Percentiles rank a stretch among this genome's conserved stretches.
These are phyloP conservation scores for Gymnopithys bicolor DNA, from an alignment of 2,797 vertebrate genomes.

Conservation along the genomic window DNA sequence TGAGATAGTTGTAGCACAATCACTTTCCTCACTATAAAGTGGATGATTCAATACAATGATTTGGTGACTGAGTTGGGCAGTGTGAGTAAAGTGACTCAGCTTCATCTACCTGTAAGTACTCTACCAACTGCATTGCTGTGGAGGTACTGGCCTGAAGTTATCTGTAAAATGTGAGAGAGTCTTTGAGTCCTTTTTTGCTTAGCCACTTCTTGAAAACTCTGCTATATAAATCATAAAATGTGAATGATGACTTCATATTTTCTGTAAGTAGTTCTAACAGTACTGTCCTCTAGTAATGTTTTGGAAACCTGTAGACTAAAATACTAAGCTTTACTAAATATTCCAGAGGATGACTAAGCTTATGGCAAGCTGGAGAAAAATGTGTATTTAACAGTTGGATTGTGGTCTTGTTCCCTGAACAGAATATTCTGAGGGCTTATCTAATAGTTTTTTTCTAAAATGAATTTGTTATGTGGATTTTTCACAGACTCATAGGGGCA, in stretches of 20 bases:
- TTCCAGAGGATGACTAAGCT: conserved; percentile 54
- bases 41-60: neutral
- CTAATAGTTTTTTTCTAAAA: conserved; percentile 24
- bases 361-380: conserved; percentile 44
- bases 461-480: conserved; percentile 5
- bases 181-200: neutral
- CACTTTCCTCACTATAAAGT: neutral
- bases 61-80: neutral
- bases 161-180: neutral
- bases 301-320: conserved; percentile 39
- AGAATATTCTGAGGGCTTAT: conserved; percentile 34
- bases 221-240: neutral
- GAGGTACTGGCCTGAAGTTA: neutral
- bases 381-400: neutral
- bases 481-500: neutral
- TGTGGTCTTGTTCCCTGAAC: neutral
- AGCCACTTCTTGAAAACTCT: neutral
- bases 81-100: neutral
- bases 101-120: neutral
- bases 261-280: neutral
- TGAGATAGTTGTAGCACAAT: neutral
- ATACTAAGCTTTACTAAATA: conserved; percentile 19
- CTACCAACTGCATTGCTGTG: neutral
- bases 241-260: conserved; percentile 35
- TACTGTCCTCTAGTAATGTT: conserved; percentile 45